phyloP scores from a whole-genome alignment of 2,797 vertebrate species.

The Harpagifer antarcticus region DNA sequence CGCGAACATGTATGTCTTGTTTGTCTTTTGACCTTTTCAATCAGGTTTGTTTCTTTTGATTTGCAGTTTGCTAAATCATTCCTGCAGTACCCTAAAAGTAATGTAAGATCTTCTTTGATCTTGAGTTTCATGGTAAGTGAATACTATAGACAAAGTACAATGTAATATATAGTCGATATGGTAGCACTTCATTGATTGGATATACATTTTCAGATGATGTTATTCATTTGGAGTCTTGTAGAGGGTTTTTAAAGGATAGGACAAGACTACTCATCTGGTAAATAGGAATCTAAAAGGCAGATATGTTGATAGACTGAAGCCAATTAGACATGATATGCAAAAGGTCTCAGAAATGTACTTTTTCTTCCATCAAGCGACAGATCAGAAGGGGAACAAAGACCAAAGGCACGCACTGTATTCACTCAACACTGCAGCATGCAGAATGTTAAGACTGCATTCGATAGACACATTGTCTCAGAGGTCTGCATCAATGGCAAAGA shows the following conservation, averaged over 20 bases:
- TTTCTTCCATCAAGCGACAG: conserved; percentile 78
- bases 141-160: not conserved
- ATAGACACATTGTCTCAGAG: conserved; percentile 66
- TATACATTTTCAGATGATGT: conserved; percentile 16
- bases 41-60: not conserved
- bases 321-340: conserved; percentile 79
- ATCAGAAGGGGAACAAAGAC: conserved; percentile 77
- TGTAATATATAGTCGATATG: not conserved
- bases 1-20: not conserved
- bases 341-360: conserved; percentile 78
- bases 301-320: conserved; percentile 73
- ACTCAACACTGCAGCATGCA: conserved; percentile 74
- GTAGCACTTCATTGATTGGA: conserved; percentile 16
- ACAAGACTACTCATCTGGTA: conserved; percentile 63
- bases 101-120: not conserved
- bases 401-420: conserved; percentile 78
- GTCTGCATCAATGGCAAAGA: conserved; percentile 57
- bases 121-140: not conserved
- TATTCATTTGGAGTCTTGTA: conserved; percentile 48
- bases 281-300: conserved; percentile 72
- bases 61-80: not conserved
- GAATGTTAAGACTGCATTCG: conserved; percentile 72
- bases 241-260: conserved; percentile 57
- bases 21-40: not conserved
- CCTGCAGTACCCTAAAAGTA: not conserved